Percentiles rank a stretch among this genome's conserved stretches.
These are phyloP conservation scores for Melanerpes aurifrons DNA, from an alignment of 2,113 vertebrate genomes.

Conservation along the genomic window DNA sequence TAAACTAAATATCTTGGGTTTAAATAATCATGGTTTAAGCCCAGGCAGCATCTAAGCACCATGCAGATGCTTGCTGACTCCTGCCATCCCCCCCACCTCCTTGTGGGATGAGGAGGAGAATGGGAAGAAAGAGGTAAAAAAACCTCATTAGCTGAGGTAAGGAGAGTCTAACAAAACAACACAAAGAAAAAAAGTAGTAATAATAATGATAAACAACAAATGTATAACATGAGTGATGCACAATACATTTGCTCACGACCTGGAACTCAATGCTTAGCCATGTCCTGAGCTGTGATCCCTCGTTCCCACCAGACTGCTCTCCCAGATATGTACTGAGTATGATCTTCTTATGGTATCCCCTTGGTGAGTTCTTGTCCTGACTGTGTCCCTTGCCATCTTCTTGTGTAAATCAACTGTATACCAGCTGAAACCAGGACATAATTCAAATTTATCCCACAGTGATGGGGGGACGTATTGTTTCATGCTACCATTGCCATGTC, in stretches of 20 bases:
- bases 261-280: not conserved
- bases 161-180: too few relatives aligned
- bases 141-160: too few relatives aligned
- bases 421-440: not conserved
- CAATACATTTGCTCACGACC: too few relatives aligned
- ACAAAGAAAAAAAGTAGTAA: too few relatives aligned
- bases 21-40: not conserved
- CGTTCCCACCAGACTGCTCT: not conserved
- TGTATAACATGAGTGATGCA: too few relatives aligned
- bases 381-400: too few relatives aligned
- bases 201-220: too few relatives aligned
- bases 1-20: not conserved
- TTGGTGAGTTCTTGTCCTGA: not conserved
- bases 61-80: not conserved
- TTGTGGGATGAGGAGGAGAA: too few relatives aligned
- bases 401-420: too few relatives aligned
- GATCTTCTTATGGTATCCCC: not conserved
- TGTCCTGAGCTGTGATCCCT: not conserved
- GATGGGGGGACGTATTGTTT: not conserved
- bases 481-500: not conserved
- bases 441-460: not conserved
- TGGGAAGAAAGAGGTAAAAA: too few relatives aligned
- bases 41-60: not conserved
- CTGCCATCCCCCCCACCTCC: not conserved
- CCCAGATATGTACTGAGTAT: not conserved